Evolutionary conservation across 2,113 vertebrate species (phyloP), one percentile per base, ranked within the genome.

Genomic region (Tringa solitaria): DNA sequence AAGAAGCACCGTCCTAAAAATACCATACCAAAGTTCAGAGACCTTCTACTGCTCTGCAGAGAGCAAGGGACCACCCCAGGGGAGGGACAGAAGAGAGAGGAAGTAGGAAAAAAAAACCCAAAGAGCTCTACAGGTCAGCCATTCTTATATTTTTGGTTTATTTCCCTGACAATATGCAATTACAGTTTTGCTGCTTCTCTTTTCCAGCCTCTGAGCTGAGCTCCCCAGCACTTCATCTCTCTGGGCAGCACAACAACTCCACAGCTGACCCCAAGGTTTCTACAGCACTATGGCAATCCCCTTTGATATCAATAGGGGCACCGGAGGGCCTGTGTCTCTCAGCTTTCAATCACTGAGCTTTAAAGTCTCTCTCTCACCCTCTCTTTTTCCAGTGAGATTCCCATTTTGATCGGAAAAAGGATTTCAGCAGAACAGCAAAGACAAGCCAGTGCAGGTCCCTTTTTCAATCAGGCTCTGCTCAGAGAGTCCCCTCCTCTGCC

Each of bases 61-160:
- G 75, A 76, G 32, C 67, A 54, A 48, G 56, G 33, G 19, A 80
- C 4, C 12, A 1, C 18, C 43, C 15, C 46, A 59, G 23, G 23
- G 16, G 10, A 84, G 9, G 26, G 32, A 68, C 20, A 60, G 65
- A 51, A 77, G 61, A 27, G 30, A 77, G 41, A 59, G 24, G 21
- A 50, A 78, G 10, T 8, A 1, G 9, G 6, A 0, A 0, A 2
- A 27, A 43, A 43, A 43, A 0, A 0, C 2, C 10, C 7, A 1
- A 68, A 14, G 18, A 68, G 61, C 48, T 84, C 41, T 48, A 63
- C 28, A 80, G 51, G 32, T 81, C 51, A 68, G 45, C 16, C 24
- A 12, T 50, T 51, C 57, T 30, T 65, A 16, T 4, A 9, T 3
- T 45, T 78, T 32, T 53, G 4, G 23, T 69, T 82, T 46, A 39